phyloP scores from a whole-genome alignment of 2,888 invertebrate species.

The Graphium colonna region DNA sequence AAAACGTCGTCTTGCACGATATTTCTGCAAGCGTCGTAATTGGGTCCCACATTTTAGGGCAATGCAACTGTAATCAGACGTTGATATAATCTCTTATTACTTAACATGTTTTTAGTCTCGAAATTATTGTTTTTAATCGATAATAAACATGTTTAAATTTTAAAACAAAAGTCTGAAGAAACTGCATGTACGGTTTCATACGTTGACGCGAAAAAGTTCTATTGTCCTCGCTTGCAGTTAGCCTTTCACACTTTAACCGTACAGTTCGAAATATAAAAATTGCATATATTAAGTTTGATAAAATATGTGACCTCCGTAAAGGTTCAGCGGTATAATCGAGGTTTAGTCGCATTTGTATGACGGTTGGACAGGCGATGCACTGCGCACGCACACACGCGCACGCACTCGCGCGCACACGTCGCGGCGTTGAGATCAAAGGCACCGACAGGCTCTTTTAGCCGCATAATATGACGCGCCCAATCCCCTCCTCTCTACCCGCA shows the following conservation, averaged over 20 bases:
- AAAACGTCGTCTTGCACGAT: too few species aligned
- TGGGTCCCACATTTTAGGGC: neutral
- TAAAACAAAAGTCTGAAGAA: neutral
- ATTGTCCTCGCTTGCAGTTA: slow-evolving; percentile 18
- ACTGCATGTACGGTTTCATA: slow-evolving; percentile 7
- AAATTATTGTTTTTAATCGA: too few species aligned
- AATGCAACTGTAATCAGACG: neutral
- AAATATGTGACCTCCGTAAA: slow-evolving; percentile 71
- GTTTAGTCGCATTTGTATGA: slow-evolving; percentile 79
- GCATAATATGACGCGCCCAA: slow-evolving; percentile 78
- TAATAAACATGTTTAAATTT: neutral
- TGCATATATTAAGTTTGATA: too few species aligned
- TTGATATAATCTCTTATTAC: neutral
- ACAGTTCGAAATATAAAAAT: neutral
- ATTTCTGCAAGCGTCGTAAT: too few species aligned
- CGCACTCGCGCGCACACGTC: slow-evolving; percentile 36
- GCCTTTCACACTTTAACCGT: neutral
- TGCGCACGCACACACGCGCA: slow-evolving; percentile 38
- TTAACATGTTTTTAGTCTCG: too few species aligned
- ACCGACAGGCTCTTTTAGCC: slow-evolving; percentile 80
- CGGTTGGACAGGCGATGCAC: slow-evolving; percentile 73
- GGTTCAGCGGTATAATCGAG: slow-evolving; percentile 77
- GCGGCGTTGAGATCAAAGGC: slow-evolving; percentile 72
- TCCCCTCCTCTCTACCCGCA: slow-evolving; percentile 63
- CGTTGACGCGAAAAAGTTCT: slow-evolving; percentile 11